phyloP scores from a whole-genome alignment of 2,888 invertebrate species.

The Ormyrus labotus region DNA sequence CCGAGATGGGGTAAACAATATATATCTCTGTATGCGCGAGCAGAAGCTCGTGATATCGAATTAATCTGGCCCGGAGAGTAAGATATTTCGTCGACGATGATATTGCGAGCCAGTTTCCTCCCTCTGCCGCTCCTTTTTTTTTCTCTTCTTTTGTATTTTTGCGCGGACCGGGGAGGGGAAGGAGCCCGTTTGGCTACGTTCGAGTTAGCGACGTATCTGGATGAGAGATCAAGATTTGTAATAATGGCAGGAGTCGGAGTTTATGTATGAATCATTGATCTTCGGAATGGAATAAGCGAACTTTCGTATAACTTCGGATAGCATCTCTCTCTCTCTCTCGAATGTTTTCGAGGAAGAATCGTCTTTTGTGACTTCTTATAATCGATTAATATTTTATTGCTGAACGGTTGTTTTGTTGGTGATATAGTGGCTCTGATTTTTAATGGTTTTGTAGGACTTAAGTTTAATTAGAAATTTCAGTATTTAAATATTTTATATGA shows the following conservation, averaged over 20 bases:
- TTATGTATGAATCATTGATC: conserved; percentile 37
- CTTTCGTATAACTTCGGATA: conserved; percentile 12
- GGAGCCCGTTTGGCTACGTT: conserved; percentile 18
- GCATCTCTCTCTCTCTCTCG: not conserved
- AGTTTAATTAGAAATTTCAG: no score
- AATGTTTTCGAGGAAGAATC: conserved; percentile 1
- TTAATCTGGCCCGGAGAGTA: conserved; percentile 32
- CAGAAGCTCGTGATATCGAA: conserved; percentile 17
- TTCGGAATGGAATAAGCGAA: not conserved
- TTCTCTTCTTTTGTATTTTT: not conserved
- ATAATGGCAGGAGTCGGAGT: conserved; percentile 28
- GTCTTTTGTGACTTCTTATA: no score
- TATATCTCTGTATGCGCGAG: conserved; percentile 17
- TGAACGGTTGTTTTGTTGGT: no score
- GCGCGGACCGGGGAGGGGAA: not conserved
- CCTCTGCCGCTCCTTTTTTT: conserved; percentile 5
- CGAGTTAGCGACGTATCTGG: conserved; percentile 18
- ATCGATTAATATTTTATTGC: no score
- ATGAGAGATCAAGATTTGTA: conserved; percentile 34
- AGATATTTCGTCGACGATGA: not conserved
- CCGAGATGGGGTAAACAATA: conserved; percentile 36
- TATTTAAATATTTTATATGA: no score
- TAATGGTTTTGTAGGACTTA: no score
- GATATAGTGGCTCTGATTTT: no score
- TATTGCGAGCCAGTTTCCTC: conserved; percentile 1